Conservation (phyloP, 2,888 invertebrate species). For the Cremastinae sp. region DNA sequence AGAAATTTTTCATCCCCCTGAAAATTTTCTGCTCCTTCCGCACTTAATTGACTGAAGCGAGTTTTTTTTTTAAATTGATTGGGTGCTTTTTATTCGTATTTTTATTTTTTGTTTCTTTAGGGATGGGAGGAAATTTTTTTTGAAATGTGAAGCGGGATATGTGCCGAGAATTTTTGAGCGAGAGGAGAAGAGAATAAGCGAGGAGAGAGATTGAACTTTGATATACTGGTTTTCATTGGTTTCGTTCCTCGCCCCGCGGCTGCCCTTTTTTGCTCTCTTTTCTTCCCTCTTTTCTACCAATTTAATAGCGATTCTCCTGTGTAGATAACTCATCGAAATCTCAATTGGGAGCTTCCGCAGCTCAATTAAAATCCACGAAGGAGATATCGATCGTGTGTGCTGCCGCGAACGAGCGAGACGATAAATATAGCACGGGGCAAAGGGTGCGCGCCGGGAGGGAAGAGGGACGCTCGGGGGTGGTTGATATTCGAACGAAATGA, state of each 20-base stretch:
- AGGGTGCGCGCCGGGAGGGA: not conserved
- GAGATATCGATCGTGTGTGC: slow-evolving; percentile 62
- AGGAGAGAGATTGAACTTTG: slow-evolving; percentile 24
- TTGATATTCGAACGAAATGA: slow-evolving; percentile 62
- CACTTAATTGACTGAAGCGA: too few species aligned
- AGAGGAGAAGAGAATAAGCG: slow-evolving; percentile 3
- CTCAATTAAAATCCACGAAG: slow-evolving; percentile 63
- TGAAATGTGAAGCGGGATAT: not conserved
- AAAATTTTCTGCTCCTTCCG: too few species aligned
- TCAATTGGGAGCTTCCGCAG: slow-evolving; percentile 63
- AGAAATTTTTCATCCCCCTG: too few species aligned
- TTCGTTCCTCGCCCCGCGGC: slow-evolving; percentile 16
- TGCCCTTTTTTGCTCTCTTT: slow-evolving; percentile 24
- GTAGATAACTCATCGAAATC: slow-evolving; percentile 60
- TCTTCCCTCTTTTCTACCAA: slow-evolving; percentile 48
- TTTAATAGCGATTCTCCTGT: slow-evolving; percentile 55
- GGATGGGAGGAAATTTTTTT: not conserved
- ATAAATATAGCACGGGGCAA: slow-evolving; percentile 17
- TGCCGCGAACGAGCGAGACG: slow-evolving; percentile 44
- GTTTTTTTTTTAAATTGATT: too few species aligned
- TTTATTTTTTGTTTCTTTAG: not conserved
- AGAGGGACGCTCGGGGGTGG: slow-evolving; percentile 15
- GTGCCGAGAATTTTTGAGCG: not conserved
- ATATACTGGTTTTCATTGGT: slow-evolving; percentile 23
- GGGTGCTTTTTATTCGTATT: not conserved